Percentiles rank a stretch among this genome's conserved stretches.
These are phyloP conservation scores for Melanotus villosus DNA, from an alignment of 2,888 invertebrate genomes.

Conservation along the genomic window DNA sequence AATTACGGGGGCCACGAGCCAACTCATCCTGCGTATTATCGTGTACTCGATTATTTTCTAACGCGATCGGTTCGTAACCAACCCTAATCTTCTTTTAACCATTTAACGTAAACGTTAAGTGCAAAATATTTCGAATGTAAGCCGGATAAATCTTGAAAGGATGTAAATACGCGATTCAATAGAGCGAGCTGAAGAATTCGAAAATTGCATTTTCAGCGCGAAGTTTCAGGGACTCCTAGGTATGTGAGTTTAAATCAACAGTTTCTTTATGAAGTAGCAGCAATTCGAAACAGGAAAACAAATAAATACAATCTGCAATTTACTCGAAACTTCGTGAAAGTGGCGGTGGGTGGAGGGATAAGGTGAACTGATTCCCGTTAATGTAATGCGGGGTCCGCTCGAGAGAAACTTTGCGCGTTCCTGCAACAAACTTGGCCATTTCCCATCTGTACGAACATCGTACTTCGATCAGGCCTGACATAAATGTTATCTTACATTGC, in stretches of 20 bases:
- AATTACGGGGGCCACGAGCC: slow-evolving; percentile 2
- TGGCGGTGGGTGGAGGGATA: slow-evolving; percentile 42
- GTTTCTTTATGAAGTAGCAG: slow-evolving; percentile 46
- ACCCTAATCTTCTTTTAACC: too few species aligned
- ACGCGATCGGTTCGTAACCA: too few species aligned
- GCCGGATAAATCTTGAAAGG: slow-evolving; percentile 19
- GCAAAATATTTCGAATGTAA: too few species aligned
- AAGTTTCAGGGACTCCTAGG: slow-evolving; percentile 19
- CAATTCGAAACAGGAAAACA: slow-evolving; percentile 48
- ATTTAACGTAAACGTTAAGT: too few species aligned
- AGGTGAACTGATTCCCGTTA: slow-evolving; percentile 61
- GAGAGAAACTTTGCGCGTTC: slow-evolving; percentile 47
- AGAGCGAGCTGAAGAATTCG: background rate
- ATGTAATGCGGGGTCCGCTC: slow-evolving; percentile 52
- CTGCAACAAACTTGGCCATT: slow-evolving; percentile 59
- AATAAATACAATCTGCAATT: slow-evolving; percentile 53
- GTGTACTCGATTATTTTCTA: too few species aligned
- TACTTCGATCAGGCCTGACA: slow-evolving; percentile 55
- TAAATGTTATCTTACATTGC: slow-evolving; percentile 57
- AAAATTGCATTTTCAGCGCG: slow-evolving; percentile 27
- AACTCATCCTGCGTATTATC: background rate
- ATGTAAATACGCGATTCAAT: slow-evolving; percentile 15
- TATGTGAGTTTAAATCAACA: slow-evolving; percentile 45
- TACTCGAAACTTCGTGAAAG: slow-evolving; percentile 47
- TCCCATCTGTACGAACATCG: slow-evolving; percentile 50